These are phyloP conservation scores for Pelmatolapia mariae DNA, from an alignment of 2,113 vertebrate genomes.

Conservation along the genomic window DNA sequence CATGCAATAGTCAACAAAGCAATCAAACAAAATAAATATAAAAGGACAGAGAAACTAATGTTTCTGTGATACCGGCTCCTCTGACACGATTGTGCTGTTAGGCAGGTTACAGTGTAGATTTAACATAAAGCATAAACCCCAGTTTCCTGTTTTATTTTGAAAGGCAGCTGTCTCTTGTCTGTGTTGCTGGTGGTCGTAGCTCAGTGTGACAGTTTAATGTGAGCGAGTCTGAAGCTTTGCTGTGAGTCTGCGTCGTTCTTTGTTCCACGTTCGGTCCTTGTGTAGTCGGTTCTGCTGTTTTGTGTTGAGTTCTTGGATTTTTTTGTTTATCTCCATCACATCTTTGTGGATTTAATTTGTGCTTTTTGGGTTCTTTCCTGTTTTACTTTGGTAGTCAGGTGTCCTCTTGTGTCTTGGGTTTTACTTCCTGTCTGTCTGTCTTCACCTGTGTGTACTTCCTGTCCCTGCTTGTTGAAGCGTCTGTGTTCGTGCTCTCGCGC, in stretches of 20 bases:
- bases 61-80: neutral
- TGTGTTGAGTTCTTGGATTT: neutral
- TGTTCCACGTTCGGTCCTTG: neutral
- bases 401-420: neutral
- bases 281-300: neutral
- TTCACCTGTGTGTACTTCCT: neutral
- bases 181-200: neutral
- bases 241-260: neutral
- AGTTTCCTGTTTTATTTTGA: neutral
- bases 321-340: neutral
- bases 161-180: neutral
- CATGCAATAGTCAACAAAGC: neutral
- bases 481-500: accelerated
- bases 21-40: accelerated
- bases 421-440: neutral
- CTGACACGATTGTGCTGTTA: neutral
- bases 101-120: neutral
- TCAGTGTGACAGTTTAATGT: neutral
- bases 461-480: neutral
- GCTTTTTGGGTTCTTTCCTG: neutral
- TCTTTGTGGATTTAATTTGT: neutral
- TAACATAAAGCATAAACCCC: neutral
- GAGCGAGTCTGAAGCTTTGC: neutral
- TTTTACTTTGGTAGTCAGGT: neutral
- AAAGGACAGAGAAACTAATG: neutral